Base-by-base conservation (phyloP, 2,113 vertebrate species). In the Pionites leucogaster region DNA sequence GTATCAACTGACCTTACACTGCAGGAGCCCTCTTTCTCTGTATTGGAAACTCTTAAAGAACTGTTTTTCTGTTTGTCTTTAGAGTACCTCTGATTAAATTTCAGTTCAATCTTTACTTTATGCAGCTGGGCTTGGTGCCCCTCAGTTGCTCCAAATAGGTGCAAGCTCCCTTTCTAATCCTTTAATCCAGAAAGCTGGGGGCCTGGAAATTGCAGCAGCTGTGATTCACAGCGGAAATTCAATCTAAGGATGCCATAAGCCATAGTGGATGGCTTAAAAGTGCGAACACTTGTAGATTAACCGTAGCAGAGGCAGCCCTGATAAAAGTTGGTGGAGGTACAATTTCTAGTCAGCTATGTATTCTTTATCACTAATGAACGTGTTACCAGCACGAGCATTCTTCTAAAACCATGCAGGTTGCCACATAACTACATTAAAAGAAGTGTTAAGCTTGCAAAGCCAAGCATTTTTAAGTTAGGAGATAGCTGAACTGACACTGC, bases 181-280 rank as follows among this genome's bases (percentile, higher is more conserved):
- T 86, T 92, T 95, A 97, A 96, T 93, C 91, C 95, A 95, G 84
- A 93, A 84, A 92, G 77, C 62, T 37, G 77, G 91, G 78, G 91
- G 35, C 65, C 81, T 95, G 62, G 74, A 95, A 95, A 93, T 23
- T 55, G 83, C 83, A 95, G 91, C 72, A 87, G 93, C 89, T 85
- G 86, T 69, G 93, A 79, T 44, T 92, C 86, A 83, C 82, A 65
- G 81, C 82, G 86, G 81, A 91, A 95, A 89, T 92, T 85, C 74
- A 79, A 76, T 81, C 89, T 60, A 60, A 88, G 37, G 82, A 70
- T 94, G 59, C 85, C 76, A 88, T 86, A 94, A 95, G 5, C 77
- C 74, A 87, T 5, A 57, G 44, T 11, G 33, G 65, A 60, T 55
- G 31, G 72, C 72, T 92, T 81, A 41, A 46, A 94, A 93, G 91